phyloP scores from a whole-genome alignment of 1,140 invertebrate genomes.

The Daktulosphaira vitifoliae region DNA sequence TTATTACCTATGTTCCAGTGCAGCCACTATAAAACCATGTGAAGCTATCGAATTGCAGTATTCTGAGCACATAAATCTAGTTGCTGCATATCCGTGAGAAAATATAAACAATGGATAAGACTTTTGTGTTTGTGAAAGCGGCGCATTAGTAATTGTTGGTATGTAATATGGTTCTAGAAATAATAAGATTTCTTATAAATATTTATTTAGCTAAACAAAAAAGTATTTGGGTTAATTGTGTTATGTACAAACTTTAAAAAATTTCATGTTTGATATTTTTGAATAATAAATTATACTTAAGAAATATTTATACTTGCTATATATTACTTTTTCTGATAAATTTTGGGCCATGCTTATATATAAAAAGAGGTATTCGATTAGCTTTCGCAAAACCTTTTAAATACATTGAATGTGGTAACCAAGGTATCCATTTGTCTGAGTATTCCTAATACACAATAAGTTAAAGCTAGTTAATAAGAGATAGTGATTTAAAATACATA shows the following conservation, averaged over 20 bases:
- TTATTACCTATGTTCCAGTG: constrained; percentile 53
- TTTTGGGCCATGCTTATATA: too few species aligned
- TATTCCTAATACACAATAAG: constrained; percentile 45
- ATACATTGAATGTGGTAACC: constrained; percentile 52
- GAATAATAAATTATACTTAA: neutral
- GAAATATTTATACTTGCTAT: neutral
- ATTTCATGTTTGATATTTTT: too few species aligned
- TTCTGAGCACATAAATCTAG: constrained; percentile 52
- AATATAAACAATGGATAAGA: constrained; percentile 54
- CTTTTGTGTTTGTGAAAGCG: constrained; percentile 38
- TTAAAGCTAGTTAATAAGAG: too few species aligned
- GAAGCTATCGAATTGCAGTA: constrained; percentile 55
- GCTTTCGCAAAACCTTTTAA: constrained; percentile 49
- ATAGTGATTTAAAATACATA: too few species aligned
- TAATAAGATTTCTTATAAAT: too few species aligned
- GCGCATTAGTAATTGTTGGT: constrained; percentile 50
- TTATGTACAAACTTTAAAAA: too few species aligned
- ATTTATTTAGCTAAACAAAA: too few species aligned
- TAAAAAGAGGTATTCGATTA: constrained; percentile 34
- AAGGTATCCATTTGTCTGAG: constrained; percentile 48
- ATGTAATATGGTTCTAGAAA: constrained; percentile 41
- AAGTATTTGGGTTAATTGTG: too few species aligned
- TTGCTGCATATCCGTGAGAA: constrained; percentile 58
- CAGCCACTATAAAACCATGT: constrained; percentile 56
- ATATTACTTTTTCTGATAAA: too few species aligned